Conservation (phyloP, 2,113 vertebrate species). For the Nicator chloris region DNA sequence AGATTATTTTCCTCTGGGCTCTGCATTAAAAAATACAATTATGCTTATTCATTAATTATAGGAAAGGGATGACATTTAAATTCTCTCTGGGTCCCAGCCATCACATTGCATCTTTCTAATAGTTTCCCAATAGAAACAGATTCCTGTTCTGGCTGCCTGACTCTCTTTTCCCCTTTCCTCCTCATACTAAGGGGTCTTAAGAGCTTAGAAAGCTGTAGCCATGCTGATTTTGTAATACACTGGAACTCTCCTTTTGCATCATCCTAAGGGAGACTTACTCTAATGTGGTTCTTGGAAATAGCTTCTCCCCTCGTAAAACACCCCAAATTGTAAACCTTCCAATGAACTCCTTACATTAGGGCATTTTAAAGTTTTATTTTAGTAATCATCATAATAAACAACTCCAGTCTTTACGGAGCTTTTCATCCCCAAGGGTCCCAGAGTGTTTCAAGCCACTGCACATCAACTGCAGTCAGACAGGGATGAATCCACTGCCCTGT, state of each 20-base stretch:
- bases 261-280: not conserved
- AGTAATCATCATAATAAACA: not conserved
- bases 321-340: not conserved
- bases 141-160: slow-evolving; percentile 16
- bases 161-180: slow-evolving; percentile 14
- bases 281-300: slow-evolving; percentile 21
- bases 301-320: slow-evolving; percentile 2
- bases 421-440: not conserved
- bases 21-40: not conserved
- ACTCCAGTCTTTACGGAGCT: not conserved
- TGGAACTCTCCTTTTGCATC: slow-evolving; percentile 6
- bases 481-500: not conserved
- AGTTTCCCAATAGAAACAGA: slow-evolving; percentile 26
- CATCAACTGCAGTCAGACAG: not conserved
- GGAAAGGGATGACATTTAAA: slow-evolving; percentile 8
- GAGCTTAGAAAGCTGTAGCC: not conserved
- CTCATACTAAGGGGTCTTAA: not conserved
- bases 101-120: not conserved
- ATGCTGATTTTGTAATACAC: slow-evolving; percentile 2
- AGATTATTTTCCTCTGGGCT: not conserved
- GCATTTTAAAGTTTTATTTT: not conserved
- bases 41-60: slow-evolving; percentile 1
- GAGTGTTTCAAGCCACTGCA: not conserved
- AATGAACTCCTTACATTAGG: not conserved
- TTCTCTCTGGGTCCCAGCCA: slow-evolving; percentile 20